Percentiles rank a stretch among this genome's conserved stretches.
Conservation (phyloP, 2,797 vertebrate genomes). For the Melanotaenia trifasciata region DNA sequence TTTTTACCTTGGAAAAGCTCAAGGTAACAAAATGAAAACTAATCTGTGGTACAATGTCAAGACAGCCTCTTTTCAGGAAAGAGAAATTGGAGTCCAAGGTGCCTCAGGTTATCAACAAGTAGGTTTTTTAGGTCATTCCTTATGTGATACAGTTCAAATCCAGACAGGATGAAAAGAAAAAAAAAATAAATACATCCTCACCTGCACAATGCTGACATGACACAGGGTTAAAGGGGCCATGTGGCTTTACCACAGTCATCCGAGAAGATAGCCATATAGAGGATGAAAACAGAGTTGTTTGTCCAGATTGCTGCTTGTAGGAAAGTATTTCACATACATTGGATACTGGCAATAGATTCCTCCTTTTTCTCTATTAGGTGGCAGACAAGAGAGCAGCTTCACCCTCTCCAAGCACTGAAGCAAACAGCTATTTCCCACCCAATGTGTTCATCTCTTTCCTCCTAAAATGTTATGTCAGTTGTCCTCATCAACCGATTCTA, state of each 20-base stretch:
- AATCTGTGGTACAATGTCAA: constrained; percentile 28
- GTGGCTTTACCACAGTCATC: constrained; percentile 63
- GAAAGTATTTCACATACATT: constrained; percentile 57
- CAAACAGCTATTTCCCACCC: constrained; percentile 53
- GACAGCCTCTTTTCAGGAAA: constrained; percentile 40
- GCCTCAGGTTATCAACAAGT: constrained; percentile 59
- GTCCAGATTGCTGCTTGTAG: constrained; percentile 64
- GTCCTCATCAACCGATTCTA: constrained; percentile 50
- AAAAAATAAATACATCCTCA: constrained; percentile 43
- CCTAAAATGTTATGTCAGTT: constrained; percentile 41
- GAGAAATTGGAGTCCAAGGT: constrained; percentile 62
- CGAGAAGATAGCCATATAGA: constrained; percentile 69
- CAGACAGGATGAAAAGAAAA: constrained; percentile 44
- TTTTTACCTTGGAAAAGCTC: constrained; percentile 41
- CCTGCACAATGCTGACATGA: constrained; percentile 71
- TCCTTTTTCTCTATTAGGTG: constrained; percentile 61
- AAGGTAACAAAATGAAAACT: constrained; percentile 45
- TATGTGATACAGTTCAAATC: constrained; percentile 72
- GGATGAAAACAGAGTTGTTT: constrained; percentile 75
- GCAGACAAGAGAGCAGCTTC: constrained; percentile 66
- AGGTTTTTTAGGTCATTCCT: constrained; percentile 62
- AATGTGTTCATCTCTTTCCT: constrained; percentile 25
- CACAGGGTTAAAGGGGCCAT: constrained; percentile 75
- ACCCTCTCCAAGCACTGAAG: constrained; percentile 28
- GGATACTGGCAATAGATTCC: constrained; percentile 43